Evolutionary conservation across 1,140 invertebrate species (phyloP), one percentile per base, ranked within the genome.

Genomic region (Leptopilina clavipes): DNA sequence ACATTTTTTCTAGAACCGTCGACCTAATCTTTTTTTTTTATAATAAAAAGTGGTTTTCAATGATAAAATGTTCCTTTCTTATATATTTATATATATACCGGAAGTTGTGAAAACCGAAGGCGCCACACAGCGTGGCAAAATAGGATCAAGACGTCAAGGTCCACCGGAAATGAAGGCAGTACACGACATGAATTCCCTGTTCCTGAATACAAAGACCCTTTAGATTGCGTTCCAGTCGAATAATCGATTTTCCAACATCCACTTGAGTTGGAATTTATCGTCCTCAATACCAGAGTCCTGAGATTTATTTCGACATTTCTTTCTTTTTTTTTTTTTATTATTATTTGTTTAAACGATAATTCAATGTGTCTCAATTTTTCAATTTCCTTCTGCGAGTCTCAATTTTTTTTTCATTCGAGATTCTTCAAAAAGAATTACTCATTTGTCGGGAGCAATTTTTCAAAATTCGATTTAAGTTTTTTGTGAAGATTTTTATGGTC

Each of bases 11-110:
- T n/a, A n/a, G n/a, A n/a, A n/a, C n/a, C n/a, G n/a, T n/a, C n/a
- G n/a, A n/a, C n/a, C n/a, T n/a, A n/a, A n/a, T n/a, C n/a, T n/a
- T n/a, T n/a, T n/a, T 31, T 31, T 31, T 31, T 31, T 31, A 31
- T 31, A 31, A 40, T 40, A 40, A 3, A 40, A 40, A 8, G 9
- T 40, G 9, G 8, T 40, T 40, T 40, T 40, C 37, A 9, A 40
- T 3, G 78, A 54, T 79, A 79, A 81, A 84, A 84, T 84, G 82
- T 75, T 5, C 77, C 81, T 78, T 82, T 77, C 80, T 75, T 77
- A 40, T 40, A 40, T 9, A 40, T 31, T 2, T 40, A 40, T 40
- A 40, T 6, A 40, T 9, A 71, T 59, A 73, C 43, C 59, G 74
- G 70, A 77, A 79, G 56, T 81, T 77, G 74, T 75, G 56, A 78